phyloP scores from a whole-genome alignment of 2,888 invertebrate genomes.

The Aricia artaxerxes region DNA sequence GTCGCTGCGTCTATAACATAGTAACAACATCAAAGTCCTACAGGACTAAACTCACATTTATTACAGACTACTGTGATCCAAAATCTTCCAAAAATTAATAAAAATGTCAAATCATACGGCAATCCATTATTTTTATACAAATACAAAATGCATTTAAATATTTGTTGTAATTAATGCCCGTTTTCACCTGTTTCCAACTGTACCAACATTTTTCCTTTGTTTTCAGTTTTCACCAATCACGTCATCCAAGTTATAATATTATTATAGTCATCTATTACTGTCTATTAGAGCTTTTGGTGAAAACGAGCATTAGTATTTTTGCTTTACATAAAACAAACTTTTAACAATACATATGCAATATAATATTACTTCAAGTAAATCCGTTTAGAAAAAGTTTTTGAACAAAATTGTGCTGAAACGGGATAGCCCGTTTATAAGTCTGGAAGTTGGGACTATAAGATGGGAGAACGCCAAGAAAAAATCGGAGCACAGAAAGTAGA shows the following conservation, averaged over 20 bases:
- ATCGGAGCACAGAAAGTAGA: no score
- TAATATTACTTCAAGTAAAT: neutral
- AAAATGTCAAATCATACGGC: neutral
- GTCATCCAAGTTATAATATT: no score
- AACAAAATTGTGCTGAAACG: neutral
- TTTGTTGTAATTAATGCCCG: neutral
- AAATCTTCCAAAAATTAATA: neutral
- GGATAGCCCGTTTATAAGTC: neutral
- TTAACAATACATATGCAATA: neutral
- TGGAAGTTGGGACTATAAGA: neutral
- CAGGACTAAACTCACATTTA: constrained; percentile 21
- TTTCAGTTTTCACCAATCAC: neutral
- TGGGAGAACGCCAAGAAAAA: neutral
- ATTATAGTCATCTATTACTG: no score
- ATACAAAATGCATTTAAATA: neutral
- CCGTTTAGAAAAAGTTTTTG: neutral
- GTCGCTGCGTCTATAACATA: constrained; percentile 24
- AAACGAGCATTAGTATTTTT: neutral
- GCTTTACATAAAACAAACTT: neutral
- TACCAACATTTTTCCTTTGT: neutral
- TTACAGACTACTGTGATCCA: neutral
- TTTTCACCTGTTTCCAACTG: neutral
- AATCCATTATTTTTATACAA: neutral
- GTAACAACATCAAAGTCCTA: constrained; percentile 24
- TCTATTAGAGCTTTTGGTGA: no score